Evolutionary conservation across 2,113 vertebrate genomes (phyloP).

Genomic region (Strix uralensis): DNA sequence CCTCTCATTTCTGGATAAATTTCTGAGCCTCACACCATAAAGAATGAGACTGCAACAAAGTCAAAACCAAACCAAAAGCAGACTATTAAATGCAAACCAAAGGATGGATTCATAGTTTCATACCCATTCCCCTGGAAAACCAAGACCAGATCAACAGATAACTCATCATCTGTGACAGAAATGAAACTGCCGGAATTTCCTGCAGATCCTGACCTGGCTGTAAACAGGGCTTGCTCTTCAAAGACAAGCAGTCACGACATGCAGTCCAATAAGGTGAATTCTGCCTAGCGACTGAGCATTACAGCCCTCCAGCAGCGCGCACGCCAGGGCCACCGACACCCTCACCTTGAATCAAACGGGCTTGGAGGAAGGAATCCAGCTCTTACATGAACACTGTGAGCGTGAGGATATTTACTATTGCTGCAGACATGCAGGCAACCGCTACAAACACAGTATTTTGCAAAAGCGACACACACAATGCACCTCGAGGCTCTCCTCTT

Average conservation of each 20-base stretch:
- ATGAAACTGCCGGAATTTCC: not conserved
- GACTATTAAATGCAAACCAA: not conserved
- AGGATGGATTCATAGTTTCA: not conserved
- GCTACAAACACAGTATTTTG: not conserved
- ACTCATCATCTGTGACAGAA: not conserved
- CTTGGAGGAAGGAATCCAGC: not conserved
- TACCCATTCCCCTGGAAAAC: not conserved
- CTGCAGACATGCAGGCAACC: not conserved
- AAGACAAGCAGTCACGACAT: not conserved
- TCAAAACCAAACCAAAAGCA: not conserved
- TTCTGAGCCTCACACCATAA: not conserved
- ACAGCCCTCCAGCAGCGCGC: not conserved
- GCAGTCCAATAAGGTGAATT: not conserved
- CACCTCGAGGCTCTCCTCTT: not conserved
- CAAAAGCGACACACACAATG: rapidly evolving
- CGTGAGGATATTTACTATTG: not conserved
- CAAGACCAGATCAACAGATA: not conserved
- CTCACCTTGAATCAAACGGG: not conserved
- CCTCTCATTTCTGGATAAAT: not conserved
- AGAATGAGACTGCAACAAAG: not conserved
- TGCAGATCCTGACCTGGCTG: not conserved
- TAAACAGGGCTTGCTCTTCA: not conserved
- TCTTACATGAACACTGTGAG: not conserved
- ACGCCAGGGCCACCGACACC: not conserved
- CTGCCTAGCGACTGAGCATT: not conserved